Conservation (phyloP, 1,140 invertebrate genomes). For the Teleopsis dalmanni region DNA sequence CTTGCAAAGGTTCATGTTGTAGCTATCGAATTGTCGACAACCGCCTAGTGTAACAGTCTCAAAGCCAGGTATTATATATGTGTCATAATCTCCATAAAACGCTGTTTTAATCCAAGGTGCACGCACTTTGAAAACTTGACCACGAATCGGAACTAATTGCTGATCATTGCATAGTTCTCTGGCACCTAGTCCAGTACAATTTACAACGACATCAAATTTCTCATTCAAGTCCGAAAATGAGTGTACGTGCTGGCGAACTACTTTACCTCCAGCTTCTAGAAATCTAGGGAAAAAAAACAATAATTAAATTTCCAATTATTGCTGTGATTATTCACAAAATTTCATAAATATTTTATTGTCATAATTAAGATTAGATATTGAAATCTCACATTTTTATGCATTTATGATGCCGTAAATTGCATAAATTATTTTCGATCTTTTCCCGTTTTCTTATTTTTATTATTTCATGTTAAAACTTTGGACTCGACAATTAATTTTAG, state of each 20-base stretch:
- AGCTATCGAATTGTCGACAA: constrained; percentile 71
- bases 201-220: constrained; percentile 74
- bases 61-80: constrained; percentile 76
- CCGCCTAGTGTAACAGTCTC: constrained; percentile 73
- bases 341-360: too few relatives aligned
- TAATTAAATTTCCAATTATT: constrained; percentile 5
- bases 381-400: too few relatives aligned
- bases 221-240: constrained; percentile 53
- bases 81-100: constrained; percentile 74
- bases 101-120: constrained; percentile 88
- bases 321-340: too few relatives aligned
- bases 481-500: too few relatives aligned
- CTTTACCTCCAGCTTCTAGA: constrained; percentile 49
- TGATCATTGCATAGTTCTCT: constrained; percentile 67
- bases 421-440: too few relatives aligned
- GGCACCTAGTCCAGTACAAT: constrained; percentile 81
- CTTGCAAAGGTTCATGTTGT: constrained; percentile 57
- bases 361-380: too few relatives aligned
- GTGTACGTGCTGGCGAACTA: constrained; percentile 51
- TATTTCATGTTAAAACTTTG: too few relatives aligned
- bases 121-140: constrained; percentile 77
- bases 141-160: constrained; percentile 74
- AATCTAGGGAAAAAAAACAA: constrained; percentile 47
- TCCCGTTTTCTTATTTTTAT: too few relatives aligned
- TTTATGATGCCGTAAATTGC: too few relatives aligned